Conservation (phyloP, 2,797 vertebrate species). For the Xenentodon cancila region DNA sequence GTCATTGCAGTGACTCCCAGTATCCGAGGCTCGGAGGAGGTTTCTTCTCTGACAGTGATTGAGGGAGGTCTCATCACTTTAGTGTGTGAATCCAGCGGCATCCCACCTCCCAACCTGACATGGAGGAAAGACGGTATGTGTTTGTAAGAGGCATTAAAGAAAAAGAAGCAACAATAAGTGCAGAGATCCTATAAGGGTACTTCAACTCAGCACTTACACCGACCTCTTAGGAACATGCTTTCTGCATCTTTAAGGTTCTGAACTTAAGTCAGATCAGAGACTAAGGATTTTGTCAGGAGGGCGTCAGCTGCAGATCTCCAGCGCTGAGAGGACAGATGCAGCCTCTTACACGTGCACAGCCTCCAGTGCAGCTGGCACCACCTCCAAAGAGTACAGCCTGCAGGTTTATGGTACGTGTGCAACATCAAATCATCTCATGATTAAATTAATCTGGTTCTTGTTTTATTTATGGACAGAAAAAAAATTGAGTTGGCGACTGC, state of each 20-base stretch:
- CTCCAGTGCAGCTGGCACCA: constrained; percentile 86
- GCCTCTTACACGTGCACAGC: constrained; percentile 90
- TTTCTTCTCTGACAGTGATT: constrained; percentile 85
- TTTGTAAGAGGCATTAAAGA: not conserved
- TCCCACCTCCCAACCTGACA: constrained; percentile 90
- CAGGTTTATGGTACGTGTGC: constrained; percentile 88
- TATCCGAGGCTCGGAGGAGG: constrained; percentile 86
- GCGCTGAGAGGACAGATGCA: constrained; percentile 84
- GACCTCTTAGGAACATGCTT: not conserved
- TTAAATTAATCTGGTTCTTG: not conserved
- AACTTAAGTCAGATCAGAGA: constrained; percentile 79
- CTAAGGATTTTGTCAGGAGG: constrained; percentile 91
- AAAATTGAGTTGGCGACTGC: too few species aligned
- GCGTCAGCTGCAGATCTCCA: constrained; percentile 91
- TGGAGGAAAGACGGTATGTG: constrained; percentile 91
- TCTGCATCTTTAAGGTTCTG: constrained; percentile 76
- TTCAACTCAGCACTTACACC: not conserved
- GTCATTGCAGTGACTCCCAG: constrained; percentile 88
- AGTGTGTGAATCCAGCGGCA: constrained; percentile 93
- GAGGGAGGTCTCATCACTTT: constrained; percentile 90
- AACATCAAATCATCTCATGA: not conserved
- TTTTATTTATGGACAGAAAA: not conserved
- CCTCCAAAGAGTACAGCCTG: constrained; percentile 88
- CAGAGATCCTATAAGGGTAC: too few species aligned
- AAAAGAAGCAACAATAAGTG: too few species aligned